A percentile compares a stretch with the other conserved stretches of the same genome.
These are phyloP conservation scores for Pyralis farinalis DNA, from an alignment of 2,888 invertebrate species.

Conservation along the genomic window DNA sequence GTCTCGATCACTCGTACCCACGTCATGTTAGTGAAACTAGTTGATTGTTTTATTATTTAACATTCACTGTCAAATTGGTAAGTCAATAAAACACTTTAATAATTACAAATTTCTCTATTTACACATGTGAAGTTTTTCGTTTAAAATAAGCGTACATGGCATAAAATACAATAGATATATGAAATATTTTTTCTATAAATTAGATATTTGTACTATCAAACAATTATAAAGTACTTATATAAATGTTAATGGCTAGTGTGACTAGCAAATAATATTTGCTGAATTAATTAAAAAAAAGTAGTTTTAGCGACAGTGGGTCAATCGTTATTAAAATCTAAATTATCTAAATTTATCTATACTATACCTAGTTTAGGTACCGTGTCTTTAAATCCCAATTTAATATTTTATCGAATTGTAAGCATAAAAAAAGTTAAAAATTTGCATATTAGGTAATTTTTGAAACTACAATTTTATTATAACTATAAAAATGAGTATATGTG, in stretches of 20 bases:
- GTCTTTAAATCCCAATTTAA: slow-evolving; percentile 43
- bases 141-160: slow-evolving; percentile 81
- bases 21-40: too few relatives aligned
- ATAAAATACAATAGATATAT: slow-evolving; percentile 78
- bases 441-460: slow-evolving; percentile 42
- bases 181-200: slow-evolving; percentile 77
- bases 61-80: background rate
- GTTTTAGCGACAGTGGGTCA: slow-evolving; percentile 74
- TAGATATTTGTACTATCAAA: slow-evolving; percentile 80
- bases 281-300: slow-evolving; percentile 53
- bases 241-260: slow-evolving; percentile 72
- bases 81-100: slow-evolving; percentile 41
- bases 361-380: slow-evolving; percentile 60
- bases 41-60: too few relatives aligned
- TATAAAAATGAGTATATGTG: slow-evolving; percentile 66
- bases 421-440: slow-evolving; percentile 38
- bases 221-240: slow-evolving; percentile 74
- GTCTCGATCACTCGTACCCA: too few relatives aligned
- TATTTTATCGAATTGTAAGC: slow-evolving; percentile 42
- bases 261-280: slow-evolving; percentile 79
- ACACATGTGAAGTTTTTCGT: slow-evolving; percentile 78
- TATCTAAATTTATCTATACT: slow-evolving; percentile 52
- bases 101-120: slow-evolving; percentile 79
- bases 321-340: slow-evolving; percentile 42
- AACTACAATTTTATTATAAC: slow-evolving; percentile 49